Evolutionary conservation across 2,113 vertebrate species (phyloP).

Genomic region (Gavia stellata): DNA sequence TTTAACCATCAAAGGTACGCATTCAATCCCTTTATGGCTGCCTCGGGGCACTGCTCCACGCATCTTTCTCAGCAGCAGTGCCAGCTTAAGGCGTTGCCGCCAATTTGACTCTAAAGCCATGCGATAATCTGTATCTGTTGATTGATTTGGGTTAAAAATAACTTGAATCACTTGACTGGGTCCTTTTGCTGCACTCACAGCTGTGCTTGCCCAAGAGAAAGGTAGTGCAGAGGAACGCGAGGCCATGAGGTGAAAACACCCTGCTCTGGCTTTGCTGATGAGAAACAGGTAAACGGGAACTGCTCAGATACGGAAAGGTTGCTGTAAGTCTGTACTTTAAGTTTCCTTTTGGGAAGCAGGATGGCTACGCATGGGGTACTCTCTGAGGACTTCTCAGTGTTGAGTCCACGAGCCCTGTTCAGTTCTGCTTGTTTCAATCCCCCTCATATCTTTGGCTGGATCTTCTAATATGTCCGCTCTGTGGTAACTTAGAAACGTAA

Average conservation of each 20-base stretch:
- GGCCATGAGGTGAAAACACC: background rate
- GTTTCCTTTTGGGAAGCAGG: background rate
- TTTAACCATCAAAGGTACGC: background rate
- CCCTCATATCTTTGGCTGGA: background rate
- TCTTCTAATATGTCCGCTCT: background rate
- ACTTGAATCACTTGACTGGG: background rate
- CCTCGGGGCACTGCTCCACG: background rate
- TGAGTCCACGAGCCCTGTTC: background rate
- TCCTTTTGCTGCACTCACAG: background rate
- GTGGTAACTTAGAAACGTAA: background rate
- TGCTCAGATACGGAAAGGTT: background rate
- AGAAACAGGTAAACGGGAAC: accelerated
- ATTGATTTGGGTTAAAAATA: background rate
- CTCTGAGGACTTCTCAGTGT: background rate
- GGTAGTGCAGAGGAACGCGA: background rate
- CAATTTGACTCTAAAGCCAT: background rate
- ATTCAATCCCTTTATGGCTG: background rate
- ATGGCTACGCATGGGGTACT: background rate
- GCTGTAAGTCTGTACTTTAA: background rate
- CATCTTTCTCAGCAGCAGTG: background rate
- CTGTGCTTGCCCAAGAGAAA: background rate
- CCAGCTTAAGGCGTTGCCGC: background rate
- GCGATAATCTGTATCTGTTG: background rate
- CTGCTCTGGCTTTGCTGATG: background rate
- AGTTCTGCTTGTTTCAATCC: background rate